phyloP scores from a whole-genome alignment of 2,888 invertebrate species.

The Darwinula stevensoni region DNA sequence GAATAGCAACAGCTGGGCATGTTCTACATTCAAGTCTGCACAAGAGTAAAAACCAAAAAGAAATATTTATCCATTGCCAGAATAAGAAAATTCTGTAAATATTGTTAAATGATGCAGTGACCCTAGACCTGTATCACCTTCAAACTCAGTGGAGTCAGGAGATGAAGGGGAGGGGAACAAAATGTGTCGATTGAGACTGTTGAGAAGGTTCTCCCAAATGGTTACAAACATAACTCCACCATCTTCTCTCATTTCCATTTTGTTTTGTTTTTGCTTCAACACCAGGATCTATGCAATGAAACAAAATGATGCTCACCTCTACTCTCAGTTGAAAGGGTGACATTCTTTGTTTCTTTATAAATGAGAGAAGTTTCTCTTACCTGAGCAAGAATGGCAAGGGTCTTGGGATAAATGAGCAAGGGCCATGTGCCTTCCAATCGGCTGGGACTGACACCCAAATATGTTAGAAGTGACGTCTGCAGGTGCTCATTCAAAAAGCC shows the following conservation, averaged over 20 bases:
- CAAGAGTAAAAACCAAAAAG: conserved; percentile 4
- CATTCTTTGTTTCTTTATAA: no score
- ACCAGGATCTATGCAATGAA: conserved; percentile 28
- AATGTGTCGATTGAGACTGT: conserved; percentile 30
- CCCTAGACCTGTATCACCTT: no score
- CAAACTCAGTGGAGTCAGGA: conserved; percentile 25
- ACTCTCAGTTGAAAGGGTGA: no score
- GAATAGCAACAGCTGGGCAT: conserved; percentile 70
- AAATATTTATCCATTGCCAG: background rate
- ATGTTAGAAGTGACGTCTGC: conserved; percentile 36
- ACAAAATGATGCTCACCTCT: background rate
- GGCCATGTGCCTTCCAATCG: conserved; percentile 26
- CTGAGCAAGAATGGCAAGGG: conserved; percentile 49
- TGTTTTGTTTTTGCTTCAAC: conserved; percentile 15
- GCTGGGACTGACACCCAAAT: conserved; percentile 42
- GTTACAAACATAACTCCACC: conserved; percentile 61
- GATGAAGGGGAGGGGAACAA: background rate
- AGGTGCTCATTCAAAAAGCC: conserved; percentile 31
- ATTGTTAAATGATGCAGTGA: no score
- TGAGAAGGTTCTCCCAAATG: conserved; percentile 69
- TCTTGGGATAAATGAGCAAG: conserved; percentile 43
- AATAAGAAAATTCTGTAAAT: no score
- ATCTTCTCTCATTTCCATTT: conserved; percentile 39
- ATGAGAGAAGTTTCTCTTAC: conserved; percentile 17
- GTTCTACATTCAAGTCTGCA: conserved; percentile 70